Conservation (phyloP, 1,140 invertebrate species). For the Akabosia matsudoensis region DNA sequence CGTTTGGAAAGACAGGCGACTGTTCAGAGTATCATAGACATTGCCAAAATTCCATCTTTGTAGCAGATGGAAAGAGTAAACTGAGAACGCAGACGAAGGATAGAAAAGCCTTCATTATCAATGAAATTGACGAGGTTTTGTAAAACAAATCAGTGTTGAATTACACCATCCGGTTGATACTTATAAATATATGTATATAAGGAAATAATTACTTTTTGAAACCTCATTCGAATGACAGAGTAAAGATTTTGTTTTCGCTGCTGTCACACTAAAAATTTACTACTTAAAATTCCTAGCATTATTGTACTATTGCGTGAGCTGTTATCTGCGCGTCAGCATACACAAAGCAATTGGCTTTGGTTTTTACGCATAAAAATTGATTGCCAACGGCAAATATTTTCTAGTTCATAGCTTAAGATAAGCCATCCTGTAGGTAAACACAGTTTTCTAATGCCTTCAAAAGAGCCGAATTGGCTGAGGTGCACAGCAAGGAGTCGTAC, state of each 20-base stretch:
- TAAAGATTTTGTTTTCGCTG: no score
- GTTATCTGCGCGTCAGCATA: no score
- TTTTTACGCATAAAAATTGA: conserved; percentile 2
- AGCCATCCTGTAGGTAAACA: background rate
- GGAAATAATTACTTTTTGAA: background rate
- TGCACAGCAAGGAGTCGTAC: conserved; percentile 15
- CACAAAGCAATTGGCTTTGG: no score
- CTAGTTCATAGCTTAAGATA: background rate
- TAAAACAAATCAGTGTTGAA: background rate
- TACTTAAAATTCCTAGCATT: no score
- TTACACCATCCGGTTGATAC: background rate
- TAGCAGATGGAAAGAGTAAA: conserved; percentile 4
- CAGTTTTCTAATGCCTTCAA: background rate
- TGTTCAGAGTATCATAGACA: conserved; percentile 25
- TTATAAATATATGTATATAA: background rate
- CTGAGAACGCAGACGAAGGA: background rate
- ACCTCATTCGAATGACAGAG: no score
- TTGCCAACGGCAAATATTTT: background rate
- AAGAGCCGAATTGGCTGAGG: conserved; percentile 8
- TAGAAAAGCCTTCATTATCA: background rate
- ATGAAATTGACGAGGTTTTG: background rate
- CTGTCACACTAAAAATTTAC: no score
- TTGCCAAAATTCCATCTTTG: conserved; percentile 37
- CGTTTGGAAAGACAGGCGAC: conserved; percentile 30
- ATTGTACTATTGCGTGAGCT: no score